These are phyloP conservation scores for Chrysolophus pictus DNA, from an alignment of 2,797 vertebrate species.

Conservation along the genomic window DNA sequence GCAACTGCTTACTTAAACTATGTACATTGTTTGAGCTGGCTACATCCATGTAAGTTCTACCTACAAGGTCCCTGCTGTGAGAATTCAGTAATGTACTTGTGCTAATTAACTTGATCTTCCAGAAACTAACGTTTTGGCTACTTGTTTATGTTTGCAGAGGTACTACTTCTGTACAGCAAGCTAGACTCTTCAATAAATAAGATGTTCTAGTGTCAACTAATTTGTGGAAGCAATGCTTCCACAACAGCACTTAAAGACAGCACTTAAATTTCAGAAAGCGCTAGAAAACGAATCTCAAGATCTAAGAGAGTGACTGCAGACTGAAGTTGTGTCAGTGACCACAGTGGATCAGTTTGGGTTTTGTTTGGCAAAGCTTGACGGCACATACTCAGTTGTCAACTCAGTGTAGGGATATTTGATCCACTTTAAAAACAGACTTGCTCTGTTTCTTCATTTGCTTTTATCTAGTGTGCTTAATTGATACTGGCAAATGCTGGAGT, in stretches of 20 bases:
- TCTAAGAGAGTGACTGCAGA: not conserved
- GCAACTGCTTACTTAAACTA: constrained; percentile 47
- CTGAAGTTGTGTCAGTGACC: not conserved
- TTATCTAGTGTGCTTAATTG: constrained; percentile 27
- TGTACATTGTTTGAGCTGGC: constrained; percentile 27
- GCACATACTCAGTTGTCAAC: not conserved
- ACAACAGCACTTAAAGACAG: not conserved
- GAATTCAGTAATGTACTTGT: not conserved
- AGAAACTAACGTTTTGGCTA: not conserved
- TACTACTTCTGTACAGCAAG: not conserved
- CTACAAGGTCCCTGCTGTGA: not conserved
- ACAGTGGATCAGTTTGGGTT: not conserved
- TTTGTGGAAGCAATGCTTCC: not conserved
- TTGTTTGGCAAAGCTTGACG: not conserved
- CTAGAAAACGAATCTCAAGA: not conserved
- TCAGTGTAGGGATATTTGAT: not conserved
- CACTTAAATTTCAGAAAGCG: not conserved
- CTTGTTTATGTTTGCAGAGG: not conserved
- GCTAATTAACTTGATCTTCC: constrained; percentile 20
- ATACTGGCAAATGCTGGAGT: not conserved
- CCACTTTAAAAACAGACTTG: constrained; percentile 8
- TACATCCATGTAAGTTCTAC: not conserved
- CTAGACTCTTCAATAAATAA: constrained; percentile 1
- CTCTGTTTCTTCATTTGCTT: constrained; percentile 35
- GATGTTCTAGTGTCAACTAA: not conserved